These are phyloP conservation scores for Drosophila buzzatii DNA, from an alignment of 2,888 invertebrate species.

Conservation along the genomic window DNA sequence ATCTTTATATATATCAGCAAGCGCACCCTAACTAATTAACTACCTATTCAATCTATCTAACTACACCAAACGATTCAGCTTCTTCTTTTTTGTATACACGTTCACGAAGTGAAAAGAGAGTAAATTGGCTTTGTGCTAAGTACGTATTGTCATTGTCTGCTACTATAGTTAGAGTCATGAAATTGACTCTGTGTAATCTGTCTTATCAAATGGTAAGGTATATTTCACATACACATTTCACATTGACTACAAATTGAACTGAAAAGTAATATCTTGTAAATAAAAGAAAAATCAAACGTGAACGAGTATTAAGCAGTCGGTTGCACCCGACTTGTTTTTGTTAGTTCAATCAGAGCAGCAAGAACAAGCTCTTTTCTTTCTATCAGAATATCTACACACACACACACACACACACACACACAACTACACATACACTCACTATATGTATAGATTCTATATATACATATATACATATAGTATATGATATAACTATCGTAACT, in stretches of 20 bases:
- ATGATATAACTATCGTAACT: constrained; percentile 56
- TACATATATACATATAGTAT: constrained; percentile 28
- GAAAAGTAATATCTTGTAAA: neutral
- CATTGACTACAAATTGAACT: too few relatives aligned
- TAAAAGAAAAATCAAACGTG: neutral
- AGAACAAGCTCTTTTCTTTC: constrained; percentile 2
- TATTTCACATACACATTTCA: neutral
- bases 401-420: constrained; percentile 10
- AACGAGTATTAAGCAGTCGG: neutral
- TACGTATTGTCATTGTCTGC: neutral
- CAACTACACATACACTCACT: constrained; percentile 20
- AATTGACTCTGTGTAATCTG: neutral
- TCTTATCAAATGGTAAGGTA: neutral
- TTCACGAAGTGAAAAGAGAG: neutral
- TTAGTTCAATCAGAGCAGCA: constrained; percentile 25
- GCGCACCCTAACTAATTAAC: constrained; percentile 49
- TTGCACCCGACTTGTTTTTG: neutral
- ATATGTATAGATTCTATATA: constrained; percentile 25
- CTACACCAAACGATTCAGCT: constrained; percentile 7
- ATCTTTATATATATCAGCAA: constrained; percentile 23
- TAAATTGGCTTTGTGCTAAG: neutral
- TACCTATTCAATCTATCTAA: constrained; percentile 22
- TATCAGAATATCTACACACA: constrained; percentile 10
- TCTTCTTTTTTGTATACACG: neutral
- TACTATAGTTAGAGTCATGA: neutral